phyloP scores from a whole-genome alignment of 2,113 vertebrate genomes.

The Chamaetylas fuelleborni region DNA sequence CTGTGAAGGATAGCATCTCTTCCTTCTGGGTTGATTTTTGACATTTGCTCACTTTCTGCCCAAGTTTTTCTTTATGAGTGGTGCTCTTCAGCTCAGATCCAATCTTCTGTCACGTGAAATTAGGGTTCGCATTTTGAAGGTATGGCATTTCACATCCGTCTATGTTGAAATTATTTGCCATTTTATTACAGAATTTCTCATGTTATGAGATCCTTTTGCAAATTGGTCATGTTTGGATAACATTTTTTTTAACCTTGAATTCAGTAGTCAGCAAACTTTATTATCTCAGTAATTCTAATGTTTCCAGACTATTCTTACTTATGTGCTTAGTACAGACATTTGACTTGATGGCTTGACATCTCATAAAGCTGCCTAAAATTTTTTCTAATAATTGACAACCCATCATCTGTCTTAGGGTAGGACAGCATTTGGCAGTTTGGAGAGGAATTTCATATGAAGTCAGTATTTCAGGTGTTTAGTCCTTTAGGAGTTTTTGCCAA shows the following conservation, averaged over 20 bases:
- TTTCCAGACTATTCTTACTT: not conserved
- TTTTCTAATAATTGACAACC: not conserved
- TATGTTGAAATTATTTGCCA: not conserved
- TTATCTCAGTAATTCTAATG: not conserved
- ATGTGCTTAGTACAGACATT: not conserved
- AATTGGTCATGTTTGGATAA: not conserved
- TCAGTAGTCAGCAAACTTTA: not conserved
- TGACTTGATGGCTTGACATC: not conserved
- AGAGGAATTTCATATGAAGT: not conserved
- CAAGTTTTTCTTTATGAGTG: not conserved
- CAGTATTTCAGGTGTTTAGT: not conserved
- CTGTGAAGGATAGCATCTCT: not conserved
- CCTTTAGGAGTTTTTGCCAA: not conserved
- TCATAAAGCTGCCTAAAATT: not conserved
- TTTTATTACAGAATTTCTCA: not conserved
- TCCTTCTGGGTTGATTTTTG: not conserved
- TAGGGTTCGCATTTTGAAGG: not conserved
- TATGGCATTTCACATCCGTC: not conserved
- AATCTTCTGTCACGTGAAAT: not conserved
- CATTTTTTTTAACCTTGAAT: not conserved
- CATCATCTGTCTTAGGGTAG: not conserved
- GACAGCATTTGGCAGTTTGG: not conserved
- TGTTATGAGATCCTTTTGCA: not conserved
- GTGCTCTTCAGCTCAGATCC: not conserved
- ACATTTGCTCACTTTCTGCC: not conserved